Evolutionary conservation across 1,140 invertebrate species (phyloP).

Genomic region (Psilanteris sp.): DNA sequence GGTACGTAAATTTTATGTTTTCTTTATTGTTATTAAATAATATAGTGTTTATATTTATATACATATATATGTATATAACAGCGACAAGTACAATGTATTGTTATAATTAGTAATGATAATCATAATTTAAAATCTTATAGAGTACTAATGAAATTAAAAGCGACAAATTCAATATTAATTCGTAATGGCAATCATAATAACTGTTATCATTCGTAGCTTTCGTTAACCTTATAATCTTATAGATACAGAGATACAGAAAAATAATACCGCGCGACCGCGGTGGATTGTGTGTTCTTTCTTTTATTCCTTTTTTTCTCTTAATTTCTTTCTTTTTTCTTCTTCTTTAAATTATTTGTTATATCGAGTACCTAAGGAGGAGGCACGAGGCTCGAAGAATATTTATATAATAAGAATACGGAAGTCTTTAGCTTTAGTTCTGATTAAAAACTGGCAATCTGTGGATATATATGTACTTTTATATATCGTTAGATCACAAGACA

Average conservation of each 20-base stretch:
- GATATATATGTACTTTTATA: conserved; percentile 6
- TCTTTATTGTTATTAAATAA: conserved; percentile 79
- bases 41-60: conserved; percentile 72
- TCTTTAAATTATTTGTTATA: conserved; percentile 15
- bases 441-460: conserved; percentile 13
- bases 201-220: conserved; percentile 68
- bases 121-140: conserved; percentile 72
- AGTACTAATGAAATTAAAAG: conserved; percentile 72
- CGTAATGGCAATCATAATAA: conserved; percentile 59
- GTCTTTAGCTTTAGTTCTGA: conserved; percentile 29
- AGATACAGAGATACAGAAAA: conserved; percentile 79
- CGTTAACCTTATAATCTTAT: conserved; percentile 71
- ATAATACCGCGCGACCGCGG: conserved; percentile 75
- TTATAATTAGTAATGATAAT: conserved; percentile 78
- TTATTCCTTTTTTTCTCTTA: conserved; percentile 1
- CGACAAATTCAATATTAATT: conserved; percentile 63
- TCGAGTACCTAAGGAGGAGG: conserved; percentile 40
- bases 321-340: conserved; percentile 1
- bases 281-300: conserved; percentile 71
- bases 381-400: conserved; percentile 41
- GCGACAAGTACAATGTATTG: conserved; percentile 77
- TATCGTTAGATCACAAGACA: conserved; percentile 14
- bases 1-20: conserved; percentile 65
- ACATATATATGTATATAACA: conserved; percentile 76
- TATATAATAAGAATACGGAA: conserved; percentile 29